Evolutionary conservation across 1,140 invertebrate species (phyloP).

Genomic region (Archegozetes longisetosus): DNA sequence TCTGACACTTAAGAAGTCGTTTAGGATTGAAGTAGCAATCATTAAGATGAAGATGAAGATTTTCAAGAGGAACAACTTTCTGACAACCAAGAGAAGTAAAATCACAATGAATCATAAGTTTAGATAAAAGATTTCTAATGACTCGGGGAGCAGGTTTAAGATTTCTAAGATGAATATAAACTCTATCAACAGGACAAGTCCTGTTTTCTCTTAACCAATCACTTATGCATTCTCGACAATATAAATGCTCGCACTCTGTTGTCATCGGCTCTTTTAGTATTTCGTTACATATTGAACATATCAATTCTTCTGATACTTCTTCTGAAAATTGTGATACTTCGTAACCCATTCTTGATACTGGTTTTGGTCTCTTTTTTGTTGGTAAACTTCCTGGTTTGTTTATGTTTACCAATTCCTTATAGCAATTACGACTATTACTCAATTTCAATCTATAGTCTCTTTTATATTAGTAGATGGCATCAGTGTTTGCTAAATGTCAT

Average conservation of each 20-base stretch:
- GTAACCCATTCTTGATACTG: constrained; percentile 4
- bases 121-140: background rate
- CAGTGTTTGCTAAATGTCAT: no score
- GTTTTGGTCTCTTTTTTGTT: no score
- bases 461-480: no score
- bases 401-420: no score
- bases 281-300: constrained; percentile 6
- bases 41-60: background rate
- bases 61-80: background rate
- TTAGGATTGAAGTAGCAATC: constrained; percentile 1
- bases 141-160: constrained; percentile 1
- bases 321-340: background rate
- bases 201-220: constrained; percentile 2
- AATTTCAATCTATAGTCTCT: no score
- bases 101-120: background rate
- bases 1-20: background rate
- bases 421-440: no score
- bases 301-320: constrained; percentile 8
- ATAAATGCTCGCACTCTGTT: constrained; percentile 12
- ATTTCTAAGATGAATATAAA: background rate
- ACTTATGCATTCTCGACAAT: constrained; percentile 2
- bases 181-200: constrained; percentile 10
- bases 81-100: background rate
- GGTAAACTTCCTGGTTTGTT: no score
- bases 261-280: constrained; percentile 2